Evolutionary conservation across 2,797 vertebrate species (phyloP).

Genomic region (Pogoniulus pusillus): DNA sequence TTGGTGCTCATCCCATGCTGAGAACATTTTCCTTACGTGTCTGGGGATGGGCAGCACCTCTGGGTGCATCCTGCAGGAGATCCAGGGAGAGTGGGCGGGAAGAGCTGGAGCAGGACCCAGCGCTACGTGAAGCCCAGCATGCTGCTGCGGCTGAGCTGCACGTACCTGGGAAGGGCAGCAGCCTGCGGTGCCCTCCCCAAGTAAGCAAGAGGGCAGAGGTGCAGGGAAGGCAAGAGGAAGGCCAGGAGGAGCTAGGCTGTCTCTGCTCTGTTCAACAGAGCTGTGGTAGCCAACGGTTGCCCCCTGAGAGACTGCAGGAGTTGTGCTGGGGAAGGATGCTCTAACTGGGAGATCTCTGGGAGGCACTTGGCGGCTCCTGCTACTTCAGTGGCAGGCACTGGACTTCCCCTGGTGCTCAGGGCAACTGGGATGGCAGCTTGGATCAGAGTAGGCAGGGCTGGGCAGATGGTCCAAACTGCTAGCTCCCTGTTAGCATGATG

Average conservation of each 20-base stretch:
- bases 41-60: neutral
- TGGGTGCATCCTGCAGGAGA: neutral
- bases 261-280: neutral
- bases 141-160: neutral
- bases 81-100: neutral
- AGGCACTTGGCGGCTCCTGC: neutral
- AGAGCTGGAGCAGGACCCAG: constrained; percentile 1
- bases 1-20: neutral
- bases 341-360: neutral
- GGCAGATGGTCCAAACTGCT: neutral
- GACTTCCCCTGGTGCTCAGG: neutral
- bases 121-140: neutral
- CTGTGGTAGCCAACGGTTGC: neutral
- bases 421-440: neutral
- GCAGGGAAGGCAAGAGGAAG: no score
- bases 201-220: neutral
- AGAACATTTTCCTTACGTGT: neutral
- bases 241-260: no score
- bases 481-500: neutral
- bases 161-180: neutral
- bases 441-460: neutral
- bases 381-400: neutral
- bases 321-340: neutral
- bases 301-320: neutral
- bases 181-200: rapidly evolving